Conservation (phyloP, 2,797 vertebrate species). For the Hypotaenidia philippensis region DNA sequence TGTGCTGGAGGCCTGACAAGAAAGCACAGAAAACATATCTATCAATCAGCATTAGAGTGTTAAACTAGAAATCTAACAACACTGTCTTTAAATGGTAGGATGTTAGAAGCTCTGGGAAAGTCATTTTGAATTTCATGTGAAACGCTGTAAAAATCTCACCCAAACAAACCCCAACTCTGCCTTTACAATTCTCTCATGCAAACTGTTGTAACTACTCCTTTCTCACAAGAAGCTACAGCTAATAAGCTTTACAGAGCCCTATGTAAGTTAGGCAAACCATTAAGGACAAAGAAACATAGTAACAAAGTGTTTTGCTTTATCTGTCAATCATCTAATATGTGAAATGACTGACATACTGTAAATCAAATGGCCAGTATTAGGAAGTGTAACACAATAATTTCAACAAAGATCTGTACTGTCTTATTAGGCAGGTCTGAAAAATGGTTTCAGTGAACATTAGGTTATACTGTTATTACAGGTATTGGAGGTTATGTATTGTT, state of each 20-base stretch:
- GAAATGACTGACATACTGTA: not conserved
- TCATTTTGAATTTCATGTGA: not conserved
- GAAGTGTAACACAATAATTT: not conserved
- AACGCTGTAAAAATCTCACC: not conserved
- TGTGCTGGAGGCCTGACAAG: slow-evolving; percentile 88
- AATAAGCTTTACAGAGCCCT: not conserved
- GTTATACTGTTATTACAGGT: not conserved
- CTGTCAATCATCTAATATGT: not conserved
- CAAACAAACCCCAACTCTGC: not conserved
- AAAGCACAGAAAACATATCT: not conserved
- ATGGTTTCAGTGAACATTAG: not conserved
- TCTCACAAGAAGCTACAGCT: not conserved
- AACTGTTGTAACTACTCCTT: not conserved
- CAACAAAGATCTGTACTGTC: not conserved
- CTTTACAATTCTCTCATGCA: not conserved
- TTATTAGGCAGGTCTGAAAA: not conserved
- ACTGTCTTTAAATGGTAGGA: not conserved
- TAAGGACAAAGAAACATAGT: not conserved
- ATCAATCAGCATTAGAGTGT: not conserved
- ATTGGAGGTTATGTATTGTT: not conserved
- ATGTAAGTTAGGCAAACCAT: not conserved
- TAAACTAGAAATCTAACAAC: not conserved
- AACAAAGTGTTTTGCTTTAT: not conserved
- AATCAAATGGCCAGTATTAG: not conserved
- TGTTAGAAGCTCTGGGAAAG: not conserved